These are phyloP conservation scores for Rhynchopsitta pachyrhyncha DNA, from an alignment of 2,113 vertebrate genomes.

Conservation along the genomic window DNA sequence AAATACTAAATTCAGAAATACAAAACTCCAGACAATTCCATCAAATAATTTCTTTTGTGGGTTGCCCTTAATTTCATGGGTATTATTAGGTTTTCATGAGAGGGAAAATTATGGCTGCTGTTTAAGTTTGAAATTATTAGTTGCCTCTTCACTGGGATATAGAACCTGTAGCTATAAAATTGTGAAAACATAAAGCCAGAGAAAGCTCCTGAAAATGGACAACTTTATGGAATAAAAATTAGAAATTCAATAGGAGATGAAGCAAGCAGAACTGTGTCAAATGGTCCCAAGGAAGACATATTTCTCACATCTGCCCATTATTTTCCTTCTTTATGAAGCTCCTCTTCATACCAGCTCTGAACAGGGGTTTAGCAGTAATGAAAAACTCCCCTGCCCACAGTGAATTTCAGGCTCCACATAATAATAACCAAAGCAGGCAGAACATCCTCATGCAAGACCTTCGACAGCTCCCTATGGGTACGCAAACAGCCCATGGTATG, in stretches of 20 bases:
- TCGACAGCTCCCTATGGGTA: neutral
- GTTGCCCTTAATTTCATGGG: neutral
- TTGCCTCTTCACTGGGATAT: neutral
- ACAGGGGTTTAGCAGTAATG: neutral
- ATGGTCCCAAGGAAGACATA: neutral
- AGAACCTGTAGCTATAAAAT: neutral
- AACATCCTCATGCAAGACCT: neutral
- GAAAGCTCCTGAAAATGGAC: neutral
- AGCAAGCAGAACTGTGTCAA: neutral
- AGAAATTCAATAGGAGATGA: neutral
- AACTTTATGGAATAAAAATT: neutral
- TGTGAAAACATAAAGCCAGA: neutral
- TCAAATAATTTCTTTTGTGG: neutral
- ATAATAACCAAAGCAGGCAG: neutral
- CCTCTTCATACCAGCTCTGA: neutral
- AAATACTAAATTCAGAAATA: neutral
- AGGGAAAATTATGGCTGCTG: neutral
- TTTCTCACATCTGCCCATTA: neutral
- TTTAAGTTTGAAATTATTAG: neutral
- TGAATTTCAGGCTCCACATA: neutral
- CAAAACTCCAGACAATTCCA: neutral
- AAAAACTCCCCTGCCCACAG: neutral
- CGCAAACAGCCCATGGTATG: accelerated
- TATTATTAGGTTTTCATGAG: neutral
- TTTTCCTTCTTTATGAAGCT: neutral